Percentiles rank a stretch among this genome's conserved stretches.
Evolutionary conservation across 2,888 invertebrate genomes (phyloP).

Genomic region (Sinopyrophorus schimmeli): DNA sequence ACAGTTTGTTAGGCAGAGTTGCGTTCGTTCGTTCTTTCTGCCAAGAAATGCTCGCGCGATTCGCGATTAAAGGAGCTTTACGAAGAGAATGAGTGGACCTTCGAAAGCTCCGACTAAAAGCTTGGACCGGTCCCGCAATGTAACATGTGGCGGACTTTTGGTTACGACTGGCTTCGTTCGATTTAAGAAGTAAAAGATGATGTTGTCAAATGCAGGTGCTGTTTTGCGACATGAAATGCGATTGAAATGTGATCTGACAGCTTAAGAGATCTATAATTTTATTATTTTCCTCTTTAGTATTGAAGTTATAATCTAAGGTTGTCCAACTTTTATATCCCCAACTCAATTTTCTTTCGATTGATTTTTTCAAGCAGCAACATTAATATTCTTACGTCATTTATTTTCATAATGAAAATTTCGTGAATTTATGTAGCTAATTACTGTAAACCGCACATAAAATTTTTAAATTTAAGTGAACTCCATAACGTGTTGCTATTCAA

Average conservation of each 20-base stretch:
- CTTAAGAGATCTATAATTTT: slow-evolving; percentile 46
- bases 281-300: slow-evolving; percentile 40
- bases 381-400: too few relatives aligned
- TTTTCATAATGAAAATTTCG: too few relatives aligned
- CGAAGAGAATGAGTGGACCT: slow-evolving; percentile 18
- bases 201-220: slow-evolving; percentile 48
- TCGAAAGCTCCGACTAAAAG: slow-evolving; percentile 16
- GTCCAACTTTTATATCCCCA: not conserved
- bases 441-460: too few relatives aligned
- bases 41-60: slow-evolving; percentile 1
- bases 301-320: slow-evolving; percentile 17
- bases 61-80: slow-evolving; percentile 12
- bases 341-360: too few relatives aligned
- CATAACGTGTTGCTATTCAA: too few relatives aligned
- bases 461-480: too few relatives aligned
- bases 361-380: too few relatives aligned
- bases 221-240: slow-evolving; percentile 45
- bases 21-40: too few relatives aligned
- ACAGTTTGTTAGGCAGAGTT: slow-evolving; percentile 21
- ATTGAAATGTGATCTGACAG: slow-evolving; percentile 46
- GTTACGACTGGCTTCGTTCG: slow-evolving; percentile 37
- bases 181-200: slow-evolving; percentile 46
- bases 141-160: slow-evolving; percentile 38
- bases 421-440: too few relatives aligned
- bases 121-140: slow-evolving; percentile 25